Percentiles rank a stretch among this genome's conserved stretches.
Conservation (phyloP, 2,797 vertebrate genomes). For the Ibycter americanus region DNA sequence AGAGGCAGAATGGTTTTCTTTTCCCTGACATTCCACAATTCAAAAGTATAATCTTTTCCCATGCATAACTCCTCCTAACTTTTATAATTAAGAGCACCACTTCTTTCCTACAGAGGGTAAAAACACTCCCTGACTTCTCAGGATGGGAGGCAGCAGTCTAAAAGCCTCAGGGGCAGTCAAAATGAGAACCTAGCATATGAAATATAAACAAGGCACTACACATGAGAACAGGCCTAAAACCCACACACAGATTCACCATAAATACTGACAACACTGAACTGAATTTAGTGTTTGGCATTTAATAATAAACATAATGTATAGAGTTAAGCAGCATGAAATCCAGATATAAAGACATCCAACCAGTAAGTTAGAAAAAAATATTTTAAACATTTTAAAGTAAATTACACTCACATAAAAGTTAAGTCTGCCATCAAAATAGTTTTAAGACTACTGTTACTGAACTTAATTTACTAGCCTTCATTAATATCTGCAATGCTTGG, state of each 20-base stretch:
- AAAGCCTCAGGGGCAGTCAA: background rate
- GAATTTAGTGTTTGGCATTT: constrained; percentile 15
- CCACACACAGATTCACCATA: background rate
- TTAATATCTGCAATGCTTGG: background rate
- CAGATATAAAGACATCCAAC: background rate
- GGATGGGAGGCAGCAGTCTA: background rate
- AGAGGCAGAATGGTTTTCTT: background rate
- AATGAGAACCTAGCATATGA: background rate
- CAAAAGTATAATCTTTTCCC: background rate
- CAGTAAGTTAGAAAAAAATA: background rate
- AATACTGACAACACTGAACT: background rate
- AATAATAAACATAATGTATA: background rate
- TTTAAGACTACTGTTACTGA: background rate
- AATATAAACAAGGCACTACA: background rate
- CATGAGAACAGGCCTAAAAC: background rate
- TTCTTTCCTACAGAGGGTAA: background rate
- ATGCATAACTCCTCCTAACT: background rate
- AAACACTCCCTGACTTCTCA: background rate
- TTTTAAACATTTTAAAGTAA: background rate
- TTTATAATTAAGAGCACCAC: background rate
- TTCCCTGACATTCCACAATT: background rate
- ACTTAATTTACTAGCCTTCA: background rate
- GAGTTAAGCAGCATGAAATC: background rate
- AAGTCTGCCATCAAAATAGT: background rate
- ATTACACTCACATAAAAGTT: background rate